Evolutionary conservation across 64 coral and sea anemone species (phyloP).

Genomic region (Dendrophyllia cribrosa): DNA sequence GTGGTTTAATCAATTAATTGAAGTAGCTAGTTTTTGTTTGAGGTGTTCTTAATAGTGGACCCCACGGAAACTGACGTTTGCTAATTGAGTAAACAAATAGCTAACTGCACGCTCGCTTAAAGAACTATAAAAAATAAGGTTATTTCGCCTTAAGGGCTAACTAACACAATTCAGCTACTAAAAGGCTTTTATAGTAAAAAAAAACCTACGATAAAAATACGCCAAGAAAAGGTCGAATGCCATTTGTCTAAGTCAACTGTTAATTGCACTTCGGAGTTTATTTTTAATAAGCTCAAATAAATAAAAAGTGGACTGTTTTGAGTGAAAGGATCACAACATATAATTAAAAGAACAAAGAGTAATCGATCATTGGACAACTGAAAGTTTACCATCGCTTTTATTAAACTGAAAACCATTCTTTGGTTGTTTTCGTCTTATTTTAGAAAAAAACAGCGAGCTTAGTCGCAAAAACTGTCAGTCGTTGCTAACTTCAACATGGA

Average conservation of each 20-base stretch:
- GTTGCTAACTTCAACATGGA: no score
- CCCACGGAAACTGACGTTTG: background rate
- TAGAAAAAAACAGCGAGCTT: no score
- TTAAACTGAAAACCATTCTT: background rate
- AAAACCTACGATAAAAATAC: no score
- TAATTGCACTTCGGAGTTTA: background rate
- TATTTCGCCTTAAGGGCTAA: no score
- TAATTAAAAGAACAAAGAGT: slow-evolving; percentile 24
- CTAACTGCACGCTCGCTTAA: background rate
- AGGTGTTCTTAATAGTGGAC: background rate
- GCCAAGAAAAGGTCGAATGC: no score
- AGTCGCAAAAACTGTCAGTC: no score
- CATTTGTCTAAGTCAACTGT: background rate
- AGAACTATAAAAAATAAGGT: background rate
- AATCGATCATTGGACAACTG: background rate
- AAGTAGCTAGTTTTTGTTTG: background rate
- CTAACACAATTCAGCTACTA: background rate
- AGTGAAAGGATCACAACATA: background rate
- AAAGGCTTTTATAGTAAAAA: background rate
- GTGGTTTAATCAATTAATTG: slow-evolving; percentile 2
- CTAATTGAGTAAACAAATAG: background rate
- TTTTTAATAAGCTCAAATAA: background rate
- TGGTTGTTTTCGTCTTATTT: background rate
- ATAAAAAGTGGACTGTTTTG: background rate
- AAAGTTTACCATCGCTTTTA: slow-evolving; percentile 6